Percentiles rank a stretch among this genome's conserved stretches.
These are phyloP conservation scores for Rhinoderma darwinii DNA, from an alignment of 2,113 vertebrate genomes.

Conservation along the genomic window DNA sequence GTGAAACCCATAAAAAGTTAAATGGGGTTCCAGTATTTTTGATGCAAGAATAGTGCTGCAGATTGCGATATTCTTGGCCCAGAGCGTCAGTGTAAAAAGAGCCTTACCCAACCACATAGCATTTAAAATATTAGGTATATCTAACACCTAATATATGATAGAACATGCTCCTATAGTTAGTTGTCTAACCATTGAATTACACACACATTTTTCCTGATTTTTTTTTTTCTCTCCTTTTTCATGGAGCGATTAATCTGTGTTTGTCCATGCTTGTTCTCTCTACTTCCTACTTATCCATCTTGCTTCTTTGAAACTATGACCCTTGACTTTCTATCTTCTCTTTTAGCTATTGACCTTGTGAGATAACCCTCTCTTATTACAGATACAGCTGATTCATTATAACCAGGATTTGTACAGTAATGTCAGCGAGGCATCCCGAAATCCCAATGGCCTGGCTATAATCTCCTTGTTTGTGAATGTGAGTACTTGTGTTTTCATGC, in stretches of 20 bases:
- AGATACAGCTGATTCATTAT: constrained; percentile 76
- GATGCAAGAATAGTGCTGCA: too few relatives aligned
- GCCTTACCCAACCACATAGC: too few relatives aligned
- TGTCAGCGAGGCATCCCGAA: constrained; percentile 69
- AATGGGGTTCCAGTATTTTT: too few relatives aligned
- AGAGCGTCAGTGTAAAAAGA: too few relatives aligned
- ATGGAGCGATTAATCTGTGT: constrained; percentile 20
- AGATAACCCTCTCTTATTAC: constrained; percentile 22
- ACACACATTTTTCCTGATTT: neutral
- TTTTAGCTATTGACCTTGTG: constrained; percentile 46
- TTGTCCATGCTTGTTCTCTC: constrained; percentile 6
- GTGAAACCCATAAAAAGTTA: too few relatives aligned
- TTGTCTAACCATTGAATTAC: neutral
- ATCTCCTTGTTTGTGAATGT: constrained; percentile 74
- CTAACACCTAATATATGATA: neutral
- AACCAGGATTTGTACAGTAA: constrained; percentile 74
- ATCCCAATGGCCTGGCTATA: constrained; percentile 73
- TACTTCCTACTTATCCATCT: constrained; percentile 14
- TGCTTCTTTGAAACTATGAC: constrained; percentile 11
- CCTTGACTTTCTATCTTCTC: constrained; percentile 39
- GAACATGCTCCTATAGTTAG: neutral
- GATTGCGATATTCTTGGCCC: too few relatives aligned
- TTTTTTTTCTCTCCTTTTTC: neutral
- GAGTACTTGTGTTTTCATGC: constrained; percentile 55
- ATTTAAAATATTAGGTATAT: neutral